Evolutionary conservation across 2,888 invertebrate genomes (phyloP).

Genomic region (Sympetrum striolatum): DNA sequence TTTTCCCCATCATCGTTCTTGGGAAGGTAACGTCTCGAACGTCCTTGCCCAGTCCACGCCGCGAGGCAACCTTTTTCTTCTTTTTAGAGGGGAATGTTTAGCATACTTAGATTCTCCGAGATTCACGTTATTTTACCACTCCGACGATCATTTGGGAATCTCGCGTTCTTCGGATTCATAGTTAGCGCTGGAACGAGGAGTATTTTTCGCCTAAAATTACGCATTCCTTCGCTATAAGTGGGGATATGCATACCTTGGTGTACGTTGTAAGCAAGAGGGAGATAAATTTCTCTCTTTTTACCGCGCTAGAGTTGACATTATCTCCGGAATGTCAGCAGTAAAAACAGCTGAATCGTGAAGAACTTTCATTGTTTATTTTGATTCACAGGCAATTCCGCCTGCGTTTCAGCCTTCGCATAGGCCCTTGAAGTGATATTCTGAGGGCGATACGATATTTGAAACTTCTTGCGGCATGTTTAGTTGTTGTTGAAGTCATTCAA

Average conservation of each 20-base stretch:
- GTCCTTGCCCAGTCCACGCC: not conserved
- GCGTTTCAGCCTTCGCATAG: no score
- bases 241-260: not conserved
- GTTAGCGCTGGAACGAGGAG: not conserved
- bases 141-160: not conserved
- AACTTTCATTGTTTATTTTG: no score
- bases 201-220: not conserved
- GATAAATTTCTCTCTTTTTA: not conserved
- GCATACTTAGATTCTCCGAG: not conserved
- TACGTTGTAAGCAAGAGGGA: not conserved
- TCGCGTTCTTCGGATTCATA: not conserved
- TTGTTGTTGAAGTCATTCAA: no score
- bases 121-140: not conserved
- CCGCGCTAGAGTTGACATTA: not conserved
- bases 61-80: not conserved
- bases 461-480: no score
- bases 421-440: no score
- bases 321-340: no score
- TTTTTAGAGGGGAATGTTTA: not conserved
- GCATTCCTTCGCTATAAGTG: not conserved
- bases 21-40: not conserved
- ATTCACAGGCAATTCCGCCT: no score
- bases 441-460: no score
- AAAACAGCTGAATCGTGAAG: no score
- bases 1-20: not conserved